phyloP scores from a whole-genome alignment of 2,113 vertebrate genomes.

The Poeciliopsis prolifica region DNA sequence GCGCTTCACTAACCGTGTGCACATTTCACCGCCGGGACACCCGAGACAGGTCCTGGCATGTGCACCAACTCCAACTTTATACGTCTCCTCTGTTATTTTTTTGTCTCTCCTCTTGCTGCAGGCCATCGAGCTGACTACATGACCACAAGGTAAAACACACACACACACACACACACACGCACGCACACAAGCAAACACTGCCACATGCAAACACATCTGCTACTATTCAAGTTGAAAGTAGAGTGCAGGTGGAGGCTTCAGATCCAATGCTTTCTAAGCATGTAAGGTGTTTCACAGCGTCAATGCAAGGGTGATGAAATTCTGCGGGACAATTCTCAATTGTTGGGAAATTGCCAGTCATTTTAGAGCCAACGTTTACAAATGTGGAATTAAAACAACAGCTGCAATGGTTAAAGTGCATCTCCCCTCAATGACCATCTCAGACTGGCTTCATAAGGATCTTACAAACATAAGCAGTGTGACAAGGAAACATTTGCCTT shows the following conservation, averaged over 20 bases:
- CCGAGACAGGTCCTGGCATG: constrained; percentile 45
- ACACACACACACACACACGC: background rate
- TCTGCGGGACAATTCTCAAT: background rate
- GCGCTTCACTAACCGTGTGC: constrained; percentile 56
- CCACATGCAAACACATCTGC: constrained; percentile 1
- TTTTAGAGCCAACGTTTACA: too few relatives aligned
- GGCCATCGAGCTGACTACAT: constrained; percentile 97
- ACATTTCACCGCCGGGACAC: constrained; percentile 47
- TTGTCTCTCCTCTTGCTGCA: constrained; percentile 61
- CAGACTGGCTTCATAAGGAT: too few relatives aligned
- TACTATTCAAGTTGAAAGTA: background rate
- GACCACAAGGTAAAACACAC: constrained; percentile 92
- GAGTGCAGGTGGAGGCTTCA: background rate
- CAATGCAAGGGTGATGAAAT: background rate
- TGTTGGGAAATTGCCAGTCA: background rate
- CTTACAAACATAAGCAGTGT: too few relatives aligned
- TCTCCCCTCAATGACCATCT: too few relatives aligned
- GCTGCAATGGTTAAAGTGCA: too few relatives aligned
- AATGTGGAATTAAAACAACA: too few relatives aligned
- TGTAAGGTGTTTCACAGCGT: constrained; percentile 2
- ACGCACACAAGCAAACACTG: constrained; percentile 3
- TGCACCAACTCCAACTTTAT: constrained; percentile 43
- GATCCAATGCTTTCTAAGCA: background rate
- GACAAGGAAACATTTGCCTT: background rate
- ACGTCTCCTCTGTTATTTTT: constrained; percentile 33